Base-by-base conservation (phyloP, 2,888 invertebrate genomes). In the Campoletis raptor region DNA sequence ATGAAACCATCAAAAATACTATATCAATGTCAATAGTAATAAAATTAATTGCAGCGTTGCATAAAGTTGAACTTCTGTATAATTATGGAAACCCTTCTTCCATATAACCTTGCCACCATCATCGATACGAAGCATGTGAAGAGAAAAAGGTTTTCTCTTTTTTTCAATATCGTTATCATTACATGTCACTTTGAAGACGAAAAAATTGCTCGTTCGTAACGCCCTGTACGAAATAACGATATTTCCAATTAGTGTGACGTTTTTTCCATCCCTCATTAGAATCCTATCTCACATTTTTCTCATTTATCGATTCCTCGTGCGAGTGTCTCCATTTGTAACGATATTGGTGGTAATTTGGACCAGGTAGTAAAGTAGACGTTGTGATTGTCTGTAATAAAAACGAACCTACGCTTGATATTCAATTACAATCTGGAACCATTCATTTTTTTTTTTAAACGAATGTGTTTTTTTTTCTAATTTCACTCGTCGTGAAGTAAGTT, bases 171-270 rank as follows among this genome's bases (percentile, higher is more conserved):
- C 37, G 64, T 15, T 37, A 24, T 42, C 76, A 72, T 61, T 48
- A 67, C 66, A 52, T 61, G 69, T 69, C 67, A 74, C 70, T 66
- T 86, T 54, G 45, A 66, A 70, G 48, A 69, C 45, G 30, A 73
- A 57, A 61, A 66, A 42, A 81, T 66, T 76, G 52, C 37, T 64
- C 54, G 52, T 54, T 24, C 30, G 61, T 57, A 5, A 57, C n/a
- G 21, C 21, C 21, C n/a, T 2, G 4, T 21, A 40, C 36, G 36
- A 37, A n/a, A 81, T 52, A 69, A 54, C 80, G 67, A 73, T 84
- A 73, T 83, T 72, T 80, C 81, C 81, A 84, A 84, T 86, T 74
- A 86, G 54, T 78, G 52, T 40, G 57, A 18, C 54, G 52, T 36
- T 73, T 73, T 61, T 37, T 24, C 10, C 12, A 54, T 52, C 54